Evolutionary conservation across 2,888 invertebrate species (phyloP).

Genomic region (Ferrisia virgata): DNA sequence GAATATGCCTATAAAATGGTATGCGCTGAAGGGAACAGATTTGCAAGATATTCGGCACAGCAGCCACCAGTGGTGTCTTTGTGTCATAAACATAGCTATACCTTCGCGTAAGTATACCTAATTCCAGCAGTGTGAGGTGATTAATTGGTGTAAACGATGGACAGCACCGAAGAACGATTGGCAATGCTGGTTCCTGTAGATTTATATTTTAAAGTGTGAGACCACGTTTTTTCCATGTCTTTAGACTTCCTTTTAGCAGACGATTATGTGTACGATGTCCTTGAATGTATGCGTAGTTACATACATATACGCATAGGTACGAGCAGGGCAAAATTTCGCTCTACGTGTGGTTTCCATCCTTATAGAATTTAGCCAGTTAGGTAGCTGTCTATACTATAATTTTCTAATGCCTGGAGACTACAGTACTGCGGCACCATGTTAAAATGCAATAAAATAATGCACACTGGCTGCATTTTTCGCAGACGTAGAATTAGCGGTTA

Average conservation of each 20-base stretch:
- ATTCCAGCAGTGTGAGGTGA: background rate
- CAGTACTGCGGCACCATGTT: background rate
- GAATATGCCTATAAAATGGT: no score
- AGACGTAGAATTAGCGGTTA: conserved; percentile 24
- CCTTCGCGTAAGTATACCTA: no score
- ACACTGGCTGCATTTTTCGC: background rate
- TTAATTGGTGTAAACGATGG: conserved; percentile 18
- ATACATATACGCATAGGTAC: no score
- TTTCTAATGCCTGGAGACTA: background rate
- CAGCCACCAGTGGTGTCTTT: background rate
- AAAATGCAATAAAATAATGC: conserved; percentile 9
- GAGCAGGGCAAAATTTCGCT: background rate
- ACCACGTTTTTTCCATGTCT: background rate
- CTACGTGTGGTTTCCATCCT: background rate
- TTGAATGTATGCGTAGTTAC: no score
- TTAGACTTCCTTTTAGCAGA: background rate
- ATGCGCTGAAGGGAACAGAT: no score
- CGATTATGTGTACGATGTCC: background rate
- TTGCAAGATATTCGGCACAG: no score
- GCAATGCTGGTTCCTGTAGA: conserved; percentile 11
- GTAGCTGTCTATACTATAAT: background rate
- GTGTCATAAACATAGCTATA: background rate
- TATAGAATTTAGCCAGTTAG: background rate
- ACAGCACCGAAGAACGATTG: background rate
- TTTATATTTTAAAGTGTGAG: background rate